Evolutionary conservation across 2,797 vertebrate genomes (phyloP).

Genomic region (Vespertilio murinus): DNA sequence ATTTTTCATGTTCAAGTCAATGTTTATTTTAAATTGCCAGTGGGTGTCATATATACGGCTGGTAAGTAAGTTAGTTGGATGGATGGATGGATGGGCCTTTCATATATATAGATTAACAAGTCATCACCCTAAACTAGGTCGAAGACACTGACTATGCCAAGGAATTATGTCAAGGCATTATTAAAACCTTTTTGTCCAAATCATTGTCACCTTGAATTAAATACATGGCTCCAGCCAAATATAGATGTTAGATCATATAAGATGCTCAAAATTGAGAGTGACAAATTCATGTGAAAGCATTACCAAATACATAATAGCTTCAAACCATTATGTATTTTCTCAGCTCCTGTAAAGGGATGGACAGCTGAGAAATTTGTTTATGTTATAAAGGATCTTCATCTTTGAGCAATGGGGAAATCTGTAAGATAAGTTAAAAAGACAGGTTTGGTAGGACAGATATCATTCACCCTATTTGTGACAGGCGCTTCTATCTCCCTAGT

Average conservation of each 20-base stretch:
- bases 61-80: too few species aligned
- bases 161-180: background rate
- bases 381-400: background rate
- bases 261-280: background rate
- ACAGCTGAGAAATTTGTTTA: background rate
- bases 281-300: background rate
- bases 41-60: too few species aligned
- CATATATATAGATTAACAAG: background rate
- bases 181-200: background rate
- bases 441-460: background rate
- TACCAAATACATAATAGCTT: background rate
- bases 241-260: background rate
- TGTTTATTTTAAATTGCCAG: too few species aligned
- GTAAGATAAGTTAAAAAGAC: background rate
- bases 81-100: too few species aligned
- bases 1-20: too few species aligned
- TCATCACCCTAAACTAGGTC: background rate
- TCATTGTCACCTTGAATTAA: background rate
- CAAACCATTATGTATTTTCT: background rate
- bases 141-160: background rate
- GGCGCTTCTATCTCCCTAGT: background rate
- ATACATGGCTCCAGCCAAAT: background rate
- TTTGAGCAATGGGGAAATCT: background rate
- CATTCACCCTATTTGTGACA: background rate
- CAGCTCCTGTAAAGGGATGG: background rate